These are phyloP conservation scores for Chaunax sp. DNA, from an alignment of 2,797 vertebrate genomes.

Conservation along the genomic window DNA sequence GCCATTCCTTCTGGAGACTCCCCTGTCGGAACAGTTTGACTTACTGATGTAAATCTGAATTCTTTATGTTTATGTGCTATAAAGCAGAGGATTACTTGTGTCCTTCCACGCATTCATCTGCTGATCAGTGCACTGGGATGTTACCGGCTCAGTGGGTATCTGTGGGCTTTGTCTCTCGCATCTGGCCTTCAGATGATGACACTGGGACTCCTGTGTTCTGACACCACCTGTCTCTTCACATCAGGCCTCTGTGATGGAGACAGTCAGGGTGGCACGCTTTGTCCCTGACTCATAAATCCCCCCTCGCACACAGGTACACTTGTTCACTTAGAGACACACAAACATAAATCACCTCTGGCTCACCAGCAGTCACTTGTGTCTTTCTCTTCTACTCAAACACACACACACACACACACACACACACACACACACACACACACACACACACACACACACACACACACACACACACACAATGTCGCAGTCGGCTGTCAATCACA, in stretches of 20 bases:
- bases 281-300: slow-evolving; percentile 70
- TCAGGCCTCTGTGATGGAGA: slow-evolving; percentile 73
- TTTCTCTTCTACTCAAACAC: slow-evolving; percentile 23
- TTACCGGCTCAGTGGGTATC: slow-evolving; percentile 1
- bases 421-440: slow-evolving; percentile 15
- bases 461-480: slow-evolving; percentile 12
- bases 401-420: slow-evolving; percentile 13
- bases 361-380: slow-evolving; percentile 46
- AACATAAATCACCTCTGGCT: slow-evolving; percentile 48
- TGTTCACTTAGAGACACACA: not conserved
- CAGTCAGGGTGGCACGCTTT: slow-evolving; percentile 64
- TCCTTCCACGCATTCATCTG: slow-evolving; percentile 21
- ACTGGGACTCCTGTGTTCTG: slow-evolving; percentile 66
- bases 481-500: slow-evolving; percentile 53
- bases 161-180: slow-evolving; percentile 24
- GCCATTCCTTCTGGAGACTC: slow-evolving; percentile 43
- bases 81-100: slow-evolving; percentile 27
- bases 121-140: not conserved
- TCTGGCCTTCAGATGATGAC: slow-evolving; percentile 66
- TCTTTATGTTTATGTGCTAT: not conserved
- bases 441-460: slow-evolving; percentile 15
- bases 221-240: slow-evolving; percentile 73
- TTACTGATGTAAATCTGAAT: slow-evolving; percentile 41
- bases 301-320: slow-evolving; percentile 16
- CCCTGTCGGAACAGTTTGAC: slow-evolving; percentile 31